phyloP scores from a whole-genome alignment of 2,888 invertebrate genomes.

The Rhyacophila evoluta region DNA sequence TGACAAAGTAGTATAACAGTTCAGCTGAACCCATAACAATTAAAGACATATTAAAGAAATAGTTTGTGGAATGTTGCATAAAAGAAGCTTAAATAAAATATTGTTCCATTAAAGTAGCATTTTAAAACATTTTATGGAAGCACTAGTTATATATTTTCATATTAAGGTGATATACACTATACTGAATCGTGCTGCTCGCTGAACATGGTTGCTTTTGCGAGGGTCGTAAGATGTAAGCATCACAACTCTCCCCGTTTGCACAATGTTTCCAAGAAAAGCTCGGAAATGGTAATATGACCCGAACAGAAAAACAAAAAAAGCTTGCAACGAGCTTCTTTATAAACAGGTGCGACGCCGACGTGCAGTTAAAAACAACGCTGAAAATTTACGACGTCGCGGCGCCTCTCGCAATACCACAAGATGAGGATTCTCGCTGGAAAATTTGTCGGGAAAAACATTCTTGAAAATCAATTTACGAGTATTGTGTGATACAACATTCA shows the following conservation, averaged over 20 bases:
- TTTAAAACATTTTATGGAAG: no score
- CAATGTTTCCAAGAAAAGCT: constrained; percentile 6
- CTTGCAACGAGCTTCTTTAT: constrained; percentile 5
- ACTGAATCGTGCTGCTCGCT: neutral
- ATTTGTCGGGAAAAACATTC: neutral
- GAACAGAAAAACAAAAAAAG: constrained; percentile 5
- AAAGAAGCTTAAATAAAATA: no score
- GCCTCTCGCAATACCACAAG: constrained; percentile 2
- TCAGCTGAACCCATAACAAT: no score
- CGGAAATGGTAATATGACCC: constrained; percentile 25
- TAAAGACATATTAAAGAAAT: no score
- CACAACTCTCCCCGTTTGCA: neutral
- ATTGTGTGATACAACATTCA: no score
- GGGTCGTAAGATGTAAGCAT: neutral
- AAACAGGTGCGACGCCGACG: constrained; percentile 27
- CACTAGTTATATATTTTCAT: no score
- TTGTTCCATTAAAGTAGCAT: no score
- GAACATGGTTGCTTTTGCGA: neutral
- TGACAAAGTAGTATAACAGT: no score
- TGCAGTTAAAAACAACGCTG: constrained; percentile 30
- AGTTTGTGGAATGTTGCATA: no score
- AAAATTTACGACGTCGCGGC: constrained; percentile 11
- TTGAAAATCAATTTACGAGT: neutral
- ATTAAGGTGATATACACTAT: no score
- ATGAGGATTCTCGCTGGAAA: neutral